A percentile compares a stretch with the other conserved stretches of the same genome.
Conservation (phyloP, 2,113 vertebrate genomes). For the Pomatostomus ruficeps region DNA sequence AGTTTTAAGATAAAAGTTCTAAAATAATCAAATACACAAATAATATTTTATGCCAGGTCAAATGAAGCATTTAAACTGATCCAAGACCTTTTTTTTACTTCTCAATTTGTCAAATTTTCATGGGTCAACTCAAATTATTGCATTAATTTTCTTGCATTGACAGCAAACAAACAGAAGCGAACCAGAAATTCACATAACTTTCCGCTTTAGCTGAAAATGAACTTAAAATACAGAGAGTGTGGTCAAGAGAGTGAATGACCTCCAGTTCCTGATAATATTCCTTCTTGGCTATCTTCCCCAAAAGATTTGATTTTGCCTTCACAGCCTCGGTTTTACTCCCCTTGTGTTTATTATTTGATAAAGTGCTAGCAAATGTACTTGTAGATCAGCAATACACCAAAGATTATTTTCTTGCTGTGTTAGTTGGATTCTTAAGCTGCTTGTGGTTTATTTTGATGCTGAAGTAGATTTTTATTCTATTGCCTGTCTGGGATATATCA, state of each 20-base stretch:
- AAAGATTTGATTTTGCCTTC: conserved; percentile 23
- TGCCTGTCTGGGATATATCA: background rate
- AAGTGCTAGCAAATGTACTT: background rate
- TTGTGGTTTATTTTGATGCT: conserved; percentile 33
- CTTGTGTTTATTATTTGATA: conserved; percentile 26
- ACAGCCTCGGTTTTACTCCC: background rate
- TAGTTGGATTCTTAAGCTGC: conserved; percentile 41
- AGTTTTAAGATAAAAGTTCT: background rate
- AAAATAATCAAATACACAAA: background rate
- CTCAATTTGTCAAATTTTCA: background rate
- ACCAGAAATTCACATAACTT: background rate
- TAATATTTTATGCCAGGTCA: background rate
- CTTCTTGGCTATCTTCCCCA: background rate
- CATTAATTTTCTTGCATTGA: background rate
- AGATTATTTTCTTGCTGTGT: conserved; percentile 36
- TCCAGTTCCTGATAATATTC: background rate
- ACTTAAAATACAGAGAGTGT: background rate
- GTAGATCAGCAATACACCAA: background rate
- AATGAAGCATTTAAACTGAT: background rate
- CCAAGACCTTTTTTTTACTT: background rate
- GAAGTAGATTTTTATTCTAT: conserved; percentile 17
- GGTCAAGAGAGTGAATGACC: background rate
- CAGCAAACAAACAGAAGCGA: background rate
- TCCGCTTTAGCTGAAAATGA: background rate
- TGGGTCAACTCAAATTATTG: background rate